These are phyloP conservation scores for Eospalax fontanierii DNA, from an alignment of 2,797 vertebrate species.

Conservation along the genomic window DNA sequence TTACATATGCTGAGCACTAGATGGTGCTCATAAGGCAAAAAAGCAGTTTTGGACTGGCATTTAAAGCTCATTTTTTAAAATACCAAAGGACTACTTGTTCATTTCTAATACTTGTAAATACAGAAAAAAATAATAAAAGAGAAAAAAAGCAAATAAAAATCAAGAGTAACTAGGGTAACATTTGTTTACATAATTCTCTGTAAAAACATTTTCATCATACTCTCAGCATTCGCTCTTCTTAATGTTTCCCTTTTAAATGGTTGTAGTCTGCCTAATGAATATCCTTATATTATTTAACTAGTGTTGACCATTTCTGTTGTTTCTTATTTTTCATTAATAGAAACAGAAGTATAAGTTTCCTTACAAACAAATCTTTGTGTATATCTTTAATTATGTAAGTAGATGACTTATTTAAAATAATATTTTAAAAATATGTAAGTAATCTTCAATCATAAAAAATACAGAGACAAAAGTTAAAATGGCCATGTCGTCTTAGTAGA, in stretches of 20 bases:
- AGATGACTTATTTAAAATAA: slow-evolving; percentile 50
- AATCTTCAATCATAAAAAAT: slow-evolving; percentile 43
- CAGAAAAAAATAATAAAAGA: neutral
- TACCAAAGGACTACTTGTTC: neutral
- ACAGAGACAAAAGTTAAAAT: slow-evolving; percentile 23
- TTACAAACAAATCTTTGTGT: slow-evolving; percentile 31
- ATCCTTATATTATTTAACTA: slow-evolving; percentile 15
- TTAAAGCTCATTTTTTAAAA: slow-evolving; percentile 33
- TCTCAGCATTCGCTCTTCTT: neutral
- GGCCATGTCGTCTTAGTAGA: neutral
- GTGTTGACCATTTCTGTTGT: neutral
- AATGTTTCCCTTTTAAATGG: neutral
- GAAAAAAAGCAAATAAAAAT: neutral
- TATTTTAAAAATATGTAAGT: neutral
- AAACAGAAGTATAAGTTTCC: neutral
- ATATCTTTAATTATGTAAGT: neutral
- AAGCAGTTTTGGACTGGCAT: slow-evolving; percentile 27
- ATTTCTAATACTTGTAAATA: slow-evolving; percentile 38
- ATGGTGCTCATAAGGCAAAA: slow-evolving; percentile 88
- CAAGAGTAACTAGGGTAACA: neutral
- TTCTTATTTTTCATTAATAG: slow-evolving; percentile 17
- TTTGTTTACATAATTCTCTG: neutral
- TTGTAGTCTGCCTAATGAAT: slow-evolving; percentile 8
- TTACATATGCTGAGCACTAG: slow-evolving; percentile 86
- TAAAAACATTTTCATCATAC: neutral